Conservation (phyloP, 2,113 vertebrate genomes). For the Cyprinodon brontotheroides region DNA sequence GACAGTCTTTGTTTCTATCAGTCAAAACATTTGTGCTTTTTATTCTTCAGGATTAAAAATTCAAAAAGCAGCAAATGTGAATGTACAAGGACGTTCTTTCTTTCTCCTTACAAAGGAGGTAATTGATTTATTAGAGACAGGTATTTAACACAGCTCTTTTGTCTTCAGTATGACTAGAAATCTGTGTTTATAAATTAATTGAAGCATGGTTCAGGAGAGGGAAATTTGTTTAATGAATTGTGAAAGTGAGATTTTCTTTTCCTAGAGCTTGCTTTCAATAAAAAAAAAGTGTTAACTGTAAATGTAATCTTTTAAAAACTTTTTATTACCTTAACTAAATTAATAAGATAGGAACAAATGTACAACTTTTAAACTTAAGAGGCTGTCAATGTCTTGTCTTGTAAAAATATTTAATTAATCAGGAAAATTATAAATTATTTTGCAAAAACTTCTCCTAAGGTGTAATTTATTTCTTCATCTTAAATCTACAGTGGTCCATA, state of each 20-base stretch:
- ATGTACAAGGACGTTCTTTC: background rate
- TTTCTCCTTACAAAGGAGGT: background rate
- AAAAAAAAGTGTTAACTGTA: background rate
- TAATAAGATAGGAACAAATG: background rate
- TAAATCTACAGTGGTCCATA: too few relatives aligned
- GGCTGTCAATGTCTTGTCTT: too few relatives aligned
- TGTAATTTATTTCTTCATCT: too few relatives aligned
- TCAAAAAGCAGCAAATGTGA: conserved; percentile 1
- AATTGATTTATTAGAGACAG: conserved; percentile 13
- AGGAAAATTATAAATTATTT: too few relatives aligned
- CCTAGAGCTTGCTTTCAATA: background rate
- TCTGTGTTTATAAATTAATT: background rate
- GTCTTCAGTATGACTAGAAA: background rate
- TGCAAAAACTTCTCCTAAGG: too few relatives aligned
- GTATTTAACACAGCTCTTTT: conserved; percentile 8
- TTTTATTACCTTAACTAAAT: background rate
- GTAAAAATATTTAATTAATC: too few relatives aligned
- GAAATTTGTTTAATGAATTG: background rate
- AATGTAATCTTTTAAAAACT: background rate
- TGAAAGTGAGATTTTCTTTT: background rate
- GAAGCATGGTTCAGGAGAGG: background rate
- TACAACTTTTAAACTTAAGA: too few relatives aligned
- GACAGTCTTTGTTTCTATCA: conserved; percentile 9
- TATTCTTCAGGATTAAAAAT: conserved; percentile 14
- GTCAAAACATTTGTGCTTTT: conserved; percentile 11